A percentile compares a stretch with the other conserved stretches of the same genome.
These are phyloP conservation scores for Zosterops hypoxanthus DNA, from an alignment of 2,113 vertebrate species.

Conservation along the genomic window DNA sequence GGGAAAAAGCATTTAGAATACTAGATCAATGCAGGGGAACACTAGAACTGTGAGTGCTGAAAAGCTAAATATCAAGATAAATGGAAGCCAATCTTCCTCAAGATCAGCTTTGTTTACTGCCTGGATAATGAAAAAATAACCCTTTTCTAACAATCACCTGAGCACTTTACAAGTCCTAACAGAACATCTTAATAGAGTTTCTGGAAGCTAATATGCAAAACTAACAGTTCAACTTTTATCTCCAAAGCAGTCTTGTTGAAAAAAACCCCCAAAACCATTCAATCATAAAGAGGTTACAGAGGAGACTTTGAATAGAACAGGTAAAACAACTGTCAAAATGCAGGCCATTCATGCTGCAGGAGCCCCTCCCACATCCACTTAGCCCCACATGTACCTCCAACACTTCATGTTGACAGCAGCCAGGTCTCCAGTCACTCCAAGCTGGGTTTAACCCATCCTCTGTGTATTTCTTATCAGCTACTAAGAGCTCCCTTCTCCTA, in stretches of 20 bases:
- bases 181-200: neutral
- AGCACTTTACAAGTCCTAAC: neutral
- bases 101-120: neutral
- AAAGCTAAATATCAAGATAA: neutral
- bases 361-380: neutral
- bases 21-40: neutral
- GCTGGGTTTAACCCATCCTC: neutral
- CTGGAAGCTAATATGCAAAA: neutral
- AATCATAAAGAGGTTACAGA: neutral
- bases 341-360: neutral
- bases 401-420: neutral
- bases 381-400: neutral
- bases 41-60: neutral
- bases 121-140: neutral
- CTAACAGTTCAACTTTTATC: neutral
- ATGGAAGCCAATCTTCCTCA: neutral
- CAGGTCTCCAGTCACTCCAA: neutral
- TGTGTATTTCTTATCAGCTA: neutral
- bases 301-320: neutral
- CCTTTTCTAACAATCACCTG: neutral
- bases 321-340: neutral
- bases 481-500: neutral
- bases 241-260: neutral
- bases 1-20: neutral
- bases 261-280: neutral